A percentile compares a stretch with the other conserved stretches of the same genome.
phyloP scores from a whole-genome alignment of 2,888 invertebrate species.

The Tupiocoris notatus region DNA sequence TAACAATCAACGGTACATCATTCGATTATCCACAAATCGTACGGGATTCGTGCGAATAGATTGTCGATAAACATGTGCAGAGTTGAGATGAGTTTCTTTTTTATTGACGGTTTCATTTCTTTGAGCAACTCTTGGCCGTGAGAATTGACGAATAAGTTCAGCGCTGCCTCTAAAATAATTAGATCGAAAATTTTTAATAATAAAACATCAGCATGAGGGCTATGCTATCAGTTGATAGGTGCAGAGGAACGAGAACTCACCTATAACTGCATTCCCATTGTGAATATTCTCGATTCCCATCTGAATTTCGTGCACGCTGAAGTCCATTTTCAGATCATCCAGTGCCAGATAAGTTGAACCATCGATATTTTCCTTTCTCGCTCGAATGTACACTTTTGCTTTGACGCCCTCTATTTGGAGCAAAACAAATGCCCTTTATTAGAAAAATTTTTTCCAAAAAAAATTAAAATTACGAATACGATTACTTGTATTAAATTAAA shows the following conservation, averaged over 20 bases:
- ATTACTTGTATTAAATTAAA: too few relatives aligned
- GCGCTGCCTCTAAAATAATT: slow-evolving; percentile 67
- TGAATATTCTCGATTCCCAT: slow-evolving; percentile 85
- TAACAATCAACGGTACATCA: too few relatives aligned
- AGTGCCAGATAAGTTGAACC: slow-evolving; percentile 69
- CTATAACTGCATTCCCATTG: slow-evolving; percentile 74
- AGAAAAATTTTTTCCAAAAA: too few relatives aligned
- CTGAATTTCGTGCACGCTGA: slow-evolving; percentile 75
- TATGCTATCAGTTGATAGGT: too few relatives aligned
- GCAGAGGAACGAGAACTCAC: too few relatives aligned
- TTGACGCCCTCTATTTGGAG: slow-evolving; percentile 81
- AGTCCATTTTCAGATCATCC: slow-evolving; percentile 80
- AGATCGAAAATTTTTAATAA: too few relatives aligned
- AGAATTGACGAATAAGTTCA: slow-evolving; percentile 82
- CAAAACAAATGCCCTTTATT: too few relatives aligned
- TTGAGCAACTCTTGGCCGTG: slow-evolving; percentile 79
- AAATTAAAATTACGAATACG: too few relatives aligned
- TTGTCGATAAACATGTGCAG: slow-evolving; percentile 74
- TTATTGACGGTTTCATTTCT: slow-evolving; percentile 83
- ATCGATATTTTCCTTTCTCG: slow-evolving; percentile 62
- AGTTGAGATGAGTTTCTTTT: slow-evolving; percentile 70
- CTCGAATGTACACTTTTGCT: slow-evolving; percentile 80
- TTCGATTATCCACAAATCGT: slow-evolving; percentile 70
- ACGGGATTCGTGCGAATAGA: slow-evolving; percentile 72
- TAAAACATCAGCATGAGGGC: too few relatives aligned